Percentiles rank a stretch among this genome's conserved stretches.
These are phyloP conservation scores for Calliopum simillimum DNA, from an alignment of 2,888 invertebrate species.

Conservation along the genomic window DNA sequence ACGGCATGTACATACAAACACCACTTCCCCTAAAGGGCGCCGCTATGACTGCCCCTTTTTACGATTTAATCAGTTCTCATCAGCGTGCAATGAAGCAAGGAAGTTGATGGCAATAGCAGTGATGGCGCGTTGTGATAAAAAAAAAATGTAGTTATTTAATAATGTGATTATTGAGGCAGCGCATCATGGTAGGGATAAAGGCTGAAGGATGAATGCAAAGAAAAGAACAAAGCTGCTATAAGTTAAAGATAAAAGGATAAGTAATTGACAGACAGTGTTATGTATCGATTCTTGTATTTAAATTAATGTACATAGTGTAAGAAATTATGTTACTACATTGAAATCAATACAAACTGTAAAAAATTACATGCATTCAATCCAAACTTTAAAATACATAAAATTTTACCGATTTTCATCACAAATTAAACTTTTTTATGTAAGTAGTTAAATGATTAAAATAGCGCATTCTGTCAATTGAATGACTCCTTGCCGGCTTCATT, in stretches of 20 bases:
- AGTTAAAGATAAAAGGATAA: too few relatives aligned
- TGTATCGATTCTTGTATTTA: too few relatives aligned
- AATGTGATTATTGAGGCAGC: not conserved
- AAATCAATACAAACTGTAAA: too few relatives aligned
- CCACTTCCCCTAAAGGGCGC: not conserved
- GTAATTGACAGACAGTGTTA: too few relatives aligned
- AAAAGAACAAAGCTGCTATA: too few relatives aligned
- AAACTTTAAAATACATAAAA: too few relatives aligned
- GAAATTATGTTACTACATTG: too few relatives aligned
- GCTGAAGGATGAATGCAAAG: too few relatives aligned
- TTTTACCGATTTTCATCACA: not conserved
- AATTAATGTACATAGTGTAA: too few relatives aligned
- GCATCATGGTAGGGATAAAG: too few relatives aligned
- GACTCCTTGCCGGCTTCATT: not conserved
- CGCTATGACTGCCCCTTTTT: not conserved
- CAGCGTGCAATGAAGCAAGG: conserved; percentile 16
- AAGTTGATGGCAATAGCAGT: not conserved
- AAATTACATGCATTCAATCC: too few relatives aligned
- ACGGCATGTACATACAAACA: not conserved
- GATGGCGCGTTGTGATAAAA: conserved; percentile 14
- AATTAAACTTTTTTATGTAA: not conserved
- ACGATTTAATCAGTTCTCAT: conserved; percentile 19
- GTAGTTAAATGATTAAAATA: not conserved
- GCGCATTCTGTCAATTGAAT: too few relatives aligned
- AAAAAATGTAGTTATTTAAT: conserved; percentile 24